Percentiles rank a stretch among this genome's conserved stretches.
phyloP scores from a whole-genome alignment of 2,113 vertebrate species.

The Tenebrosternarchus preto region DNA sequence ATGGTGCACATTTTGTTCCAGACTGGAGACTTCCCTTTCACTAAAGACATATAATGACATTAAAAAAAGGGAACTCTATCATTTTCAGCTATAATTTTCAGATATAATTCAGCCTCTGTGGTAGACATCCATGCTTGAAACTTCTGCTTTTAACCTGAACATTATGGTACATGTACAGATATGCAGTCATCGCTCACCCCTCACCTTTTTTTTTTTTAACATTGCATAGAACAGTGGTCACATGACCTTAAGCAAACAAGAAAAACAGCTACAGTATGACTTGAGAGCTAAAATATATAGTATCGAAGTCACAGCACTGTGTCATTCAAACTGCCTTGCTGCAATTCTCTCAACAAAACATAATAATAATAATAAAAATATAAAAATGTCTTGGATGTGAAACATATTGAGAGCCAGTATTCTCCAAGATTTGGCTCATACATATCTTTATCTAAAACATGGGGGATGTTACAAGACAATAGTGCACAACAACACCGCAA shows the following conservation, averaged over 20 bases:
- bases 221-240: no score
- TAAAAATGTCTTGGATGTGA: not conserved
- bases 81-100: no score
- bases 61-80: not conserved
- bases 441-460: not conserved
- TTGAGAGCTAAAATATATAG: not conserved
- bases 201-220: no score
- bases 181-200: no score
- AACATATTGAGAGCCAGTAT: not conserved
- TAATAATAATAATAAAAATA: slow-evolving; percentile 18
- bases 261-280: not conserved
- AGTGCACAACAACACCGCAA: not conserved
- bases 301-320: no score
- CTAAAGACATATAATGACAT: slow-evolving; percentile 13
- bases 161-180: no score
- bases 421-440: slow-evolving; percentile 17
- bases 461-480: not conserved
- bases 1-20: slow-evolving; percentile 44
- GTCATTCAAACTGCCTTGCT: no score
- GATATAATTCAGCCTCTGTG: no score
- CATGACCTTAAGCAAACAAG: not conserved
- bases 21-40: slow-evolving; percentile 57
- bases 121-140: no score
- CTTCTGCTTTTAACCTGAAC: no score
- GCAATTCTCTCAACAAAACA: not conserved